Conservation (phyloP, 23 tunicate genomes). For the Trididemnum miniatum region DNA sequence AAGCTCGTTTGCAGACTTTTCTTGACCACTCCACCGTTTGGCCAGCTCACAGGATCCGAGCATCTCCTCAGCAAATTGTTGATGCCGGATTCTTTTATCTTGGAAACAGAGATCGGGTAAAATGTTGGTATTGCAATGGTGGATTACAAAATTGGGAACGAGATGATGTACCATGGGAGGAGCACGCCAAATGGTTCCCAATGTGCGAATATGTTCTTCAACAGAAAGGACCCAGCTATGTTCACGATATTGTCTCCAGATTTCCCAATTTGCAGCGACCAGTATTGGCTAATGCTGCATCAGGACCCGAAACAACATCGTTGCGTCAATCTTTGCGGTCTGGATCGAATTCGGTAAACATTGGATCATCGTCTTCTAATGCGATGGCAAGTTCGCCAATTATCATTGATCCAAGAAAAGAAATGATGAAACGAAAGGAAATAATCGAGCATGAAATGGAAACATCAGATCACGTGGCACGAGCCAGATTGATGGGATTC, state of each 20-base stretch:
- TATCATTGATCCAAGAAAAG: constrained; percentile 44
- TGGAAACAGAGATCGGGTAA: background rate
- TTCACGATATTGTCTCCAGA: constrained; percentile 4
- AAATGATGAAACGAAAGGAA: constrained; percentile 16
- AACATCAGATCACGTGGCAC: constrained; percentile 21
- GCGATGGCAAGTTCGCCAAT: background rate
- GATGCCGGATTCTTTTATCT: background rate
- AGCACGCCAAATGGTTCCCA: constrained; percentile 15
- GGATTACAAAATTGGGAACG: background rate
- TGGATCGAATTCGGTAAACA: background rate
- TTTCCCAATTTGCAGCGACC: constrained; percentile 3
- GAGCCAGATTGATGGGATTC: constrained; percentile 62
- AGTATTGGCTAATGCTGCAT: background rate
- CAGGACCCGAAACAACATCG: background rate
- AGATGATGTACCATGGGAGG: background rate
- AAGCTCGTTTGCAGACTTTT: constrained; percentile 11
- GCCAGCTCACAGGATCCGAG: background rate
- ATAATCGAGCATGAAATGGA: constrained; percentile 26
- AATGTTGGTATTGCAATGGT: background rate
- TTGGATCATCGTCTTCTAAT: background rate
- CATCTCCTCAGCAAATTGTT: background rate
- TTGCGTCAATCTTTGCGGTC: background rate
- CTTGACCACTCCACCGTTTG: background rate
- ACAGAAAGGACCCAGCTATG: constrained; percentile 7
- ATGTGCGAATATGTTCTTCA: constrained; percentile 14